These are phyloP conservation scores for Apogon hyalosoma DNA, from an alignment of 2,797 vertebrate species.

Conservation along the genomic window DNA sequence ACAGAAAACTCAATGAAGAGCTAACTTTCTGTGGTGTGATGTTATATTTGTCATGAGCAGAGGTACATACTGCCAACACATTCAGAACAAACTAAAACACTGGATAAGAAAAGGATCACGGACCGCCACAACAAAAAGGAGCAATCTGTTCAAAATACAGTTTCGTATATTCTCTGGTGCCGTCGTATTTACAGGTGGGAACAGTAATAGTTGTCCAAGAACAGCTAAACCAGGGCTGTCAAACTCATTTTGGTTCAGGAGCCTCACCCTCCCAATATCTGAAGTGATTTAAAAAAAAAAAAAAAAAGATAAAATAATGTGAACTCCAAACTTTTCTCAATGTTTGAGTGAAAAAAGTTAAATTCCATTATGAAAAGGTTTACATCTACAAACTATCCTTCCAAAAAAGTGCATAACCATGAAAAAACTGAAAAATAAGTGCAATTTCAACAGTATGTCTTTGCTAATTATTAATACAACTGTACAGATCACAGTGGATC, in stretches of 20 bases:
- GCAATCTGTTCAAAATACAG: slow-evolving; percentile 52
- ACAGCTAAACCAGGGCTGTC: slow-evolving; percentile 11
- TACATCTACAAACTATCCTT: too few relatives aligned
- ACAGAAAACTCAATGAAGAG: slow-evolving; percentile 32
- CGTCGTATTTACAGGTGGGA: slow-evolving; percentile 55
- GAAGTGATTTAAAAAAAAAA: too few relatives aligned
- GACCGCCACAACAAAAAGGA: background rate
- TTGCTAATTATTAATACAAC: too few relatives aligned
- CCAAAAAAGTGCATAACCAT: too few relatives aligned
- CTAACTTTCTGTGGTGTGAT: background rate
- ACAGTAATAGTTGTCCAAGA: slow-evolving; percentile 14
- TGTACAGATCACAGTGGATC: too few relatives aligned
- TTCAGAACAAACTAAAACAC: slow-evolving; percentile 33
- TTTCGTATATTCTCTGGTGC: slow-evolving; percentile 32
- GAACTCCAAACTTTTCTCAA: too few relatives aligned
- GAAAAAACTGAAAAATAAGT: background rate
- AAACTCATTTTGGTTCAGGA: too few relatives aligned
- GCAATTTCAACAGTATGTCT: too few relatives aligned
- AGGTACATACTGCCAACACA: slow-evolving; percentile 2
- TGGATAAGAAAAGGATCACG: slow-evolving; percentile 19
- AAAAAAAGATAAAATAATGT: too few relatives aligned
- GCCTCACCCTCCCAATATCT: too few relatives aligned
- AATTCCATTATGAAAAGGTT: background rate
- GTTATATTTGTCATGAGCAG: background rate
- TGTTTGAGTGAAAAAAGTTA: slow-evolving; percentile 12